Conservation (phyloP, 2,113 vertebrate genomes). For the Oreotrochilus melanogaster region DNA sequence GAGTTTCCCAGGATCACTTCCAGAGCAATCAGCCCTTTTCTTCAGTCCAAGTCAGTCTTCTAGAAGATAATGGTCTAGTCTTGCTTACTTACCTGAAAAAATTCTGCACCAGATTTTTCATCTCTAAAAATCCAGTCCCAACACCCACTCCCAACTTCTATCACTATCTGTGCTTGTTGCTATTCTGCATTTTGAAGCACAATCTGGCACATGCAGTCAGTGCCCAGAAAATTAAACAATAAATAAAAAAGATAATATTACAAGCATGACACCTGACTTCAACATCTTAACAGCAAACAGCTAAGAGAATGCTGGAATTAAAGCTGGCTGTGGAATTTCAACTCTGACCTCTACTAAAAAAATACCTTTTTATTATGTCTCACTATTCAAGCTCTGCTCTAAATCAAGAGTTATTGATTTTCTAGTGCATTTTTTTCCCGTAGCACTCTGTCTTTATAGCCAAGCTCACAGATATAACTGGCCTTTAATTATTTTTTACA, state of each 20-base stretch:
- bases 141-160: background rate
- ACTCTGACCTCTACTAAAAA: background rate
- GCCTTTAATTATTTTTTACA: background rate
- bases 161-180: accelerated
- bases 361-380: background rate
- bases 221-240: background rate
- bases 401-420: background rate
- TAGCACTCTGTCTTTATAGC: background rate
- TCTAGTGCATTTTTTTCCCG: background rate
- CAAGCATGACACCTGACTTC: background rate
- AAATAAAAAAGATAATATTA: background rate
- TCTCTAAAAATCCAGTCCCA: background rate
- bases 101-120: background rate
- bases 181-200: background rate
- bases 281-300: background rate
- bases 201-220: background rate
- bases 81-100: background rate
- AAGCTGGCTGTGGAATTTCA: background rate
- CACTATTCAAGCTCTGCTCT: background rate
- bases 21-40: background rate
- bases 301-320: background rate
- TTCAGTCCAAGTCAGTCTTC: background rate
- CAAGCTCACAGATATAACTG: background rate
- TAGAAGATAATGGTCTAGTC: background rate
- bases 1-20: background rate